phyloP scores from a whole-genome alignment of 2,113 vertebrate species.

The Pao palembangensis region DNA sequence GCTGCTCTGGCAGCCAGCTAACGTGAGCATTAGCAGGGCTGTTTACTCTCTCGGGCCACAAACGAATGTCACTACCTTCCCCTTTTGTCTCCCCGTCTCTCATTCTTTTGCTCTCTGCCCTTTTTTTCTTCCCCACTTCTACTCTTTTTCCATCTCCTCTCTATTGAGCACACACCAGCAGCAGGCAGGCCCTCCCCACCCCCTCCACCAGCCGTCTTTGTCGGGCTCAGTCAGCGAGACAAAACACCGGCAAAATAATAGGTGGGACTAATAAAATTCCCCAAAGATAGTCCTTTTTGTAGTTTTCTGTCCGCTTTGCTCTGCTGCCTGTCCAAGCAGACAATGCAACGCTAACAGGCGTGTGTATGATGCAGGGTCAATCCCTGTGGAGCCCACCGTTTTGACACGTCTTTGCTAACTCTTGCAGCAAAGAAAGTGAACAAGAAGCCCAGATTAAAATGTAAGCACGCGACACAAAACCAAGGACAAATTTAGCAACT shows the following conservation, averaged over 20 bases:
- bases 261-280: conserved; percentile 57
- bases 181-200: background rate
- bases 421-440: background rate
- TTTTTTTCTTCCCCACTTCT: conserved; percentile 3
- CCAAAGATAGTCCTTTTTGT: conserved; percentile 51
- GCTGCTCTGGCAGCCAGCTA: conserved; percentile 32
- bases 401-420: background rate
- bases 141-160: conserved; percentile 32
- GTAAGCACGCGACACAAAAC: background rate
- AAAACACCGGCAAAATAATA: conserved; percentile 56
- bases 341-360: conserved; percentile 38
- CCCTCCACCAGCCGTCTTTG: conserved; percentile 32
- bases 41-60: conserved; percentile 33
- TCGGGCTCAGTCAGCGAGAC: conserved; percentile 43
- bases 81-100: conserved; percentile 17
- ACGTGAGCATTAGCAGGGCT: conserved; percentile 37
- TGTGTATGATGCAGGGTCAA: conserved; percentile 24
- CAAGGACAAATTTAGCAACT: background rate
- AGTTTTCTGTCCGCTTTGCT: conserved; percentile 48
- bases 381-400: background rate
- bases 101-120: conserved; percentile 25
- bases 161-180: conserved; percentile 42
- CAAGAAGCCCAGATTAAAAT: background rate
- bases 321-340: conserved; percentile 53
- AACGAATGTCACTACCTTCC: conserved; percentile 33